phyloP scores from a whole-genome alignment of 1,140 invertebrate species.

The Solenopsis fugax region DNA sequence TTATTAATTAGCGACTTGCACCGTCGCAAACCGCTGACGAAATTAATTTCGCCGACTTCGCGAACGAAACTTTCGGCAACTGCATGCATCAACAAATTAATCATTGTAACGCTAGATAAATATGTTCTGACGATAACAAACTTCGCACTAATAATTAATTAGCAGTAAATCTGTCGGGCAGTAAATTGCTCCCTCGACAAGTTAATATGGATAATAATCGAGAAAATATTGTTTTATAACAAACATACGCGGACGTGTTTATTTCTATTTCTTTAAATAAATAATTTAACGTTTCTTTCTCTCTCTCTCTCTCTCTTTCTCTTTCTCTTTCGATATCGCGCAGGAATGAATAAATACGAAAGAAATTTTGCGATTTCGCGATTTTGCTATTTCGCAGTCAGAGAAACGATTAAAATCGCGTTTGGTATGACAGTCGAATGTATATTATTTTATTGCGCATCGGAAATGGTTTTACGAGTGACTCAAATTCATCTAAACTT shows the following conservation, averaged over 20 bases:
- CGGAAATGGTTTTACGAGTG: not conserved
- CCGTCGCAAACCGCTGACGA: not conserved
- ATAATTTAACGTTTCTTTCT: not conserved
- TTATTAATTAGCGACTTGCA: constrained; percentile 22
- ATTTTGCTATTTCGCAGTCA: not conserved
- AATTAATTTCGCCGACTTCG: constrained; percentile 2
- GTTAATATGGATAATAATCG: not conserved
- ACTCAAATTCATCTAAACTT: constrained; percentile 2
- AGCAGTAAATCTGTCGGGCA: not conserved
- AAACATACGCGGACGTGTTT: not conserved
- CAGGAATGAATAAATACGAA: not conserved
- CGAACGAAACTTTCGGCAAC: constrained; percentile 11
- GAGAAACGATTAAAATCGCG: constrained; percentile 5
- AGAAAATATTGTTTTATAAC: not conserved
- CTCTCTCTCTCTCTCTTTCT: not conserved
- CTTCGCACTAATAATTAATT: constrained; percentile 1
- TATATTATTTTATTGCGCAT: constrained; percentile 9
- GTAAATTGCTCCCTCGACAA: not conserved
- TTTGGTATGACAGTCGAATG: not conserved
- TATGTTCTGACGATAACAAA: constrained; percentile 26
- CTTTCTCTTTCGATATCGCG: not conserved
- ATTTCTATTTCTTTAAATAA: not conserved
- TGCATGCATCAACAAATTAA: constrained; percentile 2
- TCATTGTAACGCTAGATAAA: not conserved
- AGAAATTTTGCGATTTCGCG: not conserved